Percentiles rank a stretch among this genome's conserved stretches.
Evolutionary conservation across 2,888 invertebrate species (phyloP).

Genomic region (Luffia ferchaultella): DNA sequence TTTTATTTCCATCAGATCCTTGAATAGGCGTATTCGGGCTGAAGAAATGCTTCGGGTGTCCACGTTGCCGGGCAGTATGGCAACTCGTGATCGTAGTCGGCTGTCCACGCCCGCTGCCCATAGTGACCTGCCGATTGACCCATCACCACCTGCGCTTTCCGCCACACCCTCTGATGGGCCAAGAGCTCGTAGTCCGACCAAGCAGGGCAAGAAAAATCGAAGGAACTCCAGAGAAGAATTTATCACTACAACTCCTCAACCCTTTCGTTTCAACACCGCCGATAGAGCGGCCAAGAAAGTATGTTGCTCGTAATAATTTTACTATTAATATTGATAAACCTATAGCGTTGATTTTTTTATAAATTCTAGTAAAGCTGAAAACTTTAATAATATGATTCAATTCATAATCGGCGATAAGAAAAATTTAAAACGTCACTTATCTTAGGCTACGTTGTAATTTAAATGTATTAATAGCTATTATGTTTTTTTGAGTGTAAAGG

Average conservation of each 20-base stretch:
- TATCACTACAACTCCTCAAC: constrained; percentile 58
- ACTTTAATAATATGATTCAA: no score
- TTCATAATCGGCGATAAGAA: no score
- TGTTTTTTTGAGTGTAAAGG: no score
- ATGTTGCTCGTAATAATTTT: constrained; percentile 6
- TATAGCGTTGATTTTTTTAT: not conserved
- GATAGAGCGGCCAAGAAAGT: constrained; percentile 53
- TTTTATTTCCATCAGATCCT: constrained; percentile 37
- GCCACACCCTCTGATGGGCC: constrained; percentile 33
- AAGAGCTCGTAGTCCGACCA: constrained; percentile 37
- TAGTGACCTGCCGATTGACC: constrained; percentile 52
- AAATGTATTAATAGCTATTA: no score
- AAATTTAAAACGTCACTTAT: no score
- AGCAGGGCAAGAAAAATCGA: constrained; percentile 33
- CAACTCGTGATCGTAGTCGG: constrained; percentile 64
- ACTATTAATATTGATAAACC: not conserved
- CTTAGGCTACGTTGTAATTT: no score
- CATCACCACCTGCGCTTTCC: constrained; percentile 43
- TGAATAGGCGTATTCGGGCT: constrained; percentile 73
- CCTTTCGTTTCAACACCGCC: constrained; percentile 60
- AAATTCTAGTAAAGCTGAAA: no score
- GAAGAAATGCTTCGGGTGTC: constrained; percentile 74
- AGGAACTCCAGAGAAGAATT: constrained; percentile 46
- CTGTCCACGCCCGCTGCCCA: constrained; percentile 54
- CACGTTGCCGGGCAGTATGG: constrained; percentile 74